These are phyloP conservation scores for Dolichotis patagonum DNA, from an alignment of 2,113 vertebrate species.

Conservation along the genomic window DNA sequence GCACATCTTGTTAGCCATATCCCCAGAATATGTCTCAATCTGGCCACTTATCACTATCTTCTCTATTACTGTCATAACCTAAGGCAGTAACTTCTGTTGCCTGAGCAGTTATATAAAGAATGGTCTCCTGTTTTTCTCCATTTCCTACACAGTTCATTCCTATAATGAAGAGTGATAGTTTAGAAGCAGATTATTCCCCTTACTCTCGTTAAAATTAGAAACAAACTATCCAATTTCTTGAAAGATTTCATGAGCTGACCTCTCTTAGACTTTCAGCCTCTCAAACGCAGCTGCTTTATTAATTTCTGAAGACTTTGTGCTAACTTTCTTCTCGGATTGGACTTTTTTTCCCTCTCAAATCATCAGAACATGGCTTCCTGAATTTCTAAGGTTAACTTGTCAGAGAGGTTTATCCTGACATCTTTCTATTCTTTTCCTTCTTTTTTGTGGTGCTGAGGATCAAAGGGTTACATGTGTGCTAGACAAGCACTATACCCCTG, in stretches of 20 bases:
- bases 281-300: background rate
- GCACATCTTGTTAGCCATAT: background rate
- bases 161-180: background rate
- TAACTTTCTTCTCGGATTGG: background rate
- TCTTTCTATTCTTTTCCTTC: background rate
- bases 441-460: background rate
- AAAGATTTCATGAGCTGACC: background rate
- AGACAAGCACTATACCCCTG: background rate
- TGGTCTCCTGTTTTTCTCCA: background rate
- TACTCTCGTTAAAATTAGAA: slow-evolving; percentile 21
- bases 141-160: background rate
- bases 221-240: background rate
- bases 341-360: background rate
- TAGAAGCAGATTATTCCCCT: background rate
- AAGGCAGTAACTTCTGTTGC: background rate
- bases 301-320: background rate
- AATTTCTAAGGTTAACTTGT: background rate
- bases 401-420: background rate
- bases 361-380: background rate
- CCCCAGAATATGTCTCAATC: background rate
- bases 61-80: background rate
- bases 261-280: background rate
- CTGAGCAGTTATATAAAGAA: background rate
- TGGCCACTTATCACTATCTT: background rate
- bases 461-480: background rate